Percentiles rank a stretch among this genome's conserved stretches.
These are phyloP conservation scores for Sepiola atlantica DNA, from an alignment of 2,888 invertebrate species.

Conservation along the genomic window DNA sequence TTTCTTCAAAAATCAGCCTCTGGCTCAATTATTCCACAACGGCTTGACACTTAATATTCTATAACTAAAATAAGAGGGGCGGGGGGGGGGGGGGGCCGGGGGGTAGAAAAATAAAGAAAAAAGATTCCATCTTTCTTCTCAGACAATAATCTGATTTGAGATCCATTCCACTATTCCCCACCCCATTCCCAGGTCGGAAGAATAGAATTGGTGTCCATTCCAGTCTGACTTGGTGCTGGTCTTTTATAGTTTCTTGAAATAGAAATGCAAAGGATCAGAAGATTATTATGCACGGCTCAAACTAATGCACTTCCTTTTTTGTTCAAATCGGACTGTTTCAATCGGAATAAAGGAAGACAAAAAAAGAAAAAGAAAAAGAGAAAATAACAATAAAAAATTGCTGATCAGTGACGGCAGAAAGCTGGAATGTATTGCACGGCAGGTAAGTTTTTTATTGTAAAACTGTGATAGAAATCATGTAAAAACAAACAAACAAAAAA, in stretches of 20 bases:
- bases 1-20: no score
- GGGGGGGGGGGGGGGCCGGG: no score
- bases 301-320: not conserved
- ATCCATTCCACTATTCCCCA: no score
- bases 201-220: not conserved
- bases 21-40: no score
- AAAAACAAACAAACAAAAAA: not conserved
- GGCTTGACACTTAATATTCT: not conserved
- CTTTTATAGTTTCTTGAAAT: not conserved
- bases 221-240: not conserved
- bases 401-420: not conserved
- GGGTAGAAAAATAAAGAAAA: not conserved
- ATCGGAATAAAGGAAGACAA: not conserved
- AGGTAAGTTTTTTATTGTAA: conserved; percentile 13
- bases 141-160: not conserved
- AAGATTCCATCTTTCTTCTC: not conserved
- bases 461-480: not conserved
- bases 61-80: not conserved
- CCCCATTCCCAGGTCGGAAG: no score
- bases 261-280: not conserved
- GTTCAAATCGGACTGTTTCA: not conserved
- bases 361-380: not conserved
- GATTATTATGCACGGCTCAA: not conserved
- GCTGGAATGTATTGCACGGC: not conserved
- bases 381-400: not conserved